Base-by-base conservation (phyloP, 2,888 invertebrate species). In the Aelia acuminata region DNA sequence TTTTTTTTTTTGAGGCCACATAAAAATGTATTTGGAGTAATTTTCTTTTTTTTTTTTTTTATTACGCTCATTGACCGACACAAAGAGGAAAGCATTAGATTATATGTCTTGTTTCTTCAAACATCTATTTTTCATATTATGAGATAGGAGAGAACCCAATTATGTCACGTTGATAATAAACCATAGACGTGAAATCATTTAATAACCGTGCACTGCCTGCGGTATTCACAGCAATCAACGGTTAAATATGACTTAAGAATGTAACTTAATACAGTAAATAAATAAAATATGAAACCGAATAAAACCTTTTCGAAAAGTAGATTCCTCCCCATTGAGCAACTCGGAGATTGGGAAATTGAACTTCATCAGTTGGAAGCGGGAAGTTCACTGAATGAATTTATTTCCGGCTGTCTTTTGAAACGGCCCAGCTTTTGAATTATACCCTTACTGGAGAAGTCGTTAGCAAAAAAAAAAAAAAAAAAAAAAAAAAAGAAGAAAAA, bases 391-490 rank as follows among this genome's bases (percentile, higher is more conserved):
- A 84, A 47, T 84, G 49, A 84, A 84, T 43, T 84, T 84, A 84
- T 84, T 84, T 84, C 84, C 84, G 84, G 47, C 84, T 84, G 84
- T 84, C 84, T 84, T 48, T 84, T 84, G 49, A 84, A 49, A 35
- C 84, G 84, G 10, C 84, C 49, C 49, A 11, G n/a, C 26, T 49
- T 49, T 50, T 49, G 48, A 84, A 47, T 47, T 84, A 49, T 84
- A 49, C 18, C 49, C 49, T 84, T 47, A 20, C 20, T 48, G 49
- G 84, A 48, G 20, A 50, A 84, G 49, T 26, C 31, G 48, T 49
- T 49, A 48, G 49, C n/a, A 84, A 50, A 49, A 84, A 84, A 84
- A 47, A 43, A 84, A n/a, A n/a, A n/a, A n/a, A n/a, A n/a, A n/a
- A n/a, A n/a, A n/a, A n/a, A n/a, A n/a, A n/a, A n/a, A n/a, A n/a